Percentiles rank a stretch among this genome's conserved stretches.
phyloP scores from a whole-genome alignment of 2,888 invertebrate genomes.

The Cepaea hortensis region DNA sequence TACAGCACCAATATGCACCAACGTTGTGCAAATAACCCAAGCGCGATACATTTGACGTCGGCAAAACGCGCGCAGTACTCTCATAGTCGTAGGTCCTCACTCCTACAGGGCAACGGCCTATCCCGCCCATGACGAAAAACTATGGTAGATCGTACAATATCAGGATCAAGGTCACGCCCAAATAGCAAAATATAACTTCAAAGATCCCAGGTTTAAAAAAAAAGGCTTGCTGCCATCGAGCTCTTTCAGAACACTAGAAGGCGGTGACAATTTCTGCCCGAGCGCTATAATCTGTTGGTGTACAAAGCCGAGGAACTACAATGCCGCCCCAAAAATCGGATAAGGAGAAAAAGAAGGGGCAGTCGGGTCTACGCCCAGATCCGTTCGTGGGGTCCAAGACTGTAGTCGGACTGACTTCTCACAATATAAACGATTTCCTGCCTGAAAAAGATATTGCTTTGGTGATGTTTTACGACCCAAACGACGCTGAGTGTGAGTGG shows the following conservation, averaged over 20 bases:
- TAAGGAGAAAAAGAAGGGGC: not conserved
- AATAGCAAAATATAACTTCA: not conserved
- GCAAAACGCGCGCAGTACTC: too few relatives aligned
- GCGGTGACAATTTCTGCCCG: not conserved
- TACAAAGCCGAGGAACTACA: not conserved
- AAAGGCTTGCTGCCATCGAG: too few relatives aligned
- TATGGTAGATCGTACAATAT: not conserved
- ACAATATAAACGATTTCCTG: not conserved
- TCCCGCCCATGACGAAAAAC: not conserved
- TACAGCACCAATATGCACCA: too few relatives aligned
- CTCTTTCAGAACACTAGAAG: not conserved
- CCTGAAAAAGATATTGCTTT: constrained; percentile 24
- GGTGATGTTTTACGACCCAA: constrained; percentile 41
- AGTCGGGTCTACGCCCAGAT: not conserved
- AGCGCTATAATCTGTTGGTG: not conserved
- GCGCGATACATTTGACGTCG: too few relatives aligned
- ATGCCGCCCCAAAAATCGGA: constrained; percentile 17
- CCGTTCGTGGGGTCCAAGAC: constrained; percentile 25
- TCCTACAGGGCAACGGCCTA: not conserved
- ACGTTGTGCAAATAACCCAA: too few relatives aligned
- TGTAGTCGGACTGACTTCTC: not conserved
- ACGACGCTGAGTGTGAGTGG: constrained; percentile 32
- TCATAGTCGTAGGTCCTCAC: too few relatives aligned
- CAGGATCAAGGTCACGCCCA: not conserved
- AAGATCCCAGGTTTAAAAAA: not conserved